Percentiles rank a stretch among this genome's conserved stretches.
Conservation (phyloP, 2,888 invertebrate species). For the Cataglyphis altisquamis region DNA sequence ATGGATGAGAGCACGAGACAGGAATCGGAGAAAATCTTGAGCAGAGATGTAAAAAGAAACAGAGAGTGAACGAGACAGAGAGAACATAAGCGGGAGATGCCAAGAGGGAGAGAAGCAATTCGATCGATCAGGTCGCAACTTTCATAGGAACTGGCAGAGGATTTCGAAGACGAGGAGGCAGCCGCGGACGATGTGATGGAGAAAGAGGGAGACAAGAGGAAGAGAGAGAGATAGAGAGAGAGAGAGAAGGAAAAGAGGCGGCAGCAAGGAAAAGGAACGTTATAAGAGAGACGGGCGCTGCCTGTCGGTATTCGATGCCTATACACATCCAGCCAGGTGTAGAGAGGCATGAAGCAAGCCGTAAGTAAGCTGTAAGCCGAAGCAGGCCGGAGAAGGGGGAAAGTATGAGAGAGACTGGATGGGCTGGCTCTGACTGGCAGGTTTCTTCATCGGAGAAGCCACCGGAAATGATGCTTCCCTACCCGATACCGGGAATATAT, state of each 20-base stretch:
- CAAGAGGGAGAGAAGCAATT: conserved; percentile 37
- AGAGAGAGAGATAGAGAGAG: neutral
- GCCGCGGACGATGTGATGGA: conserved; percentile 13
- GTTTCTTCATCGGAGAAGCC: conserved; percentile 85
- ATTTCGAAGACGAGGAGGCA: conserved; percentile 61
- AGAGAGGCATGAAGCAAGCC: conserved; percentile 81
- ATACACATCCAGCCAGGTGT: conserved; percentile 79
- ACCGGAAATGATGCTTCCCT: conserved; percentile 85
- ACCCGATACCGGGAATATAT: conserved; percentile 77
- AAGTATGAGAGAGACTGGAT: neutral
- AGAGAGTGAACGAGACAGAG: neutral
- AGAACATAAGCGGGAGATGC: conserved; percentile 10
- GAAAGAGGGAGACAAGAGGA: neutral
- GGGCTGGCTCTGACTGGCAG: conserved; percentile 84
- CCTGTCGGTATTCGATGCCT: conserved; percentile 77
- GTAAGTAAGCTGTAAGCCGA: conserved; percentile 79
- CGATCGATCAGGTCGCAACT: conserved; percentile 74
- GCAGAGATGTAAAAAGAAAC: conserved; percentile 16
- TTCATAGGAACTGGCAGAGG: conserved; percentile 70
- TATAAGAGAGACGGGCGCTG: conserved; percentile 49
- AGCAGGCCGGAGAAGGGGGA: conserved; percentile 69
- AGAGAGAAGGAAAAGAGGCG: conserved; percentile 34
- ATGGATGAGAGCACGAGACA: conserved; percentile 43
- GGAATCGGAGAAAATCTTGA: conserved; percentile 7
- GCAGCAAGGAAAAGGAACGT: conserved; percentile 26